Evolutionary conservation across 2,113 vertebrate genomes (phyloP).

Genomic region (Clarias magur): DNA sequence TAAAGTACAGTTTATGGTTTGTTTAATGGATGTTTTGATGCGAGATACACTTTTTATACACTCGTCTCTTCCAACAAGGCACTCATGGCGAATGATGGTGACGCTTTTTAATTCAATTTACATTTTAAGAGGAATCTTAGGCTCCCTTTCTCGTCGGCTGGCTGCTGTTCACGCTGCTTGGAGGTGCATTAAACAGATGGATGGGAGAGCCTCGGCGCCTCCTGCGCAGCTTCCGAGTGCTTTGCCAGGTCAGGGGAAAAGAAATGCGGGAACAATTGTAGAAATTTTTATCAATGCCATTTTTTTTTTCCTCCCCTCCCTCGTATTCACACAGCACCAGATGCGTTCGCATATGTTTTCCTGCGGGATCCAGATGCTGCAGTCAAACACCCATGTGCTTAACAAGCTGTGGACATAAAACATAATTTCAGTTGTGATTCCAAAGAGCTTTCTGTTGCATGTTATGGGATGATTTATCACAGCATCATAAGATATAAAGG

Average conservation of each 20-base stretch:
- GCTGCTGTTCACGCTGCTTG: constrained; percentile 55
- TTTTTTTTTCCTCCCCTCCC: constrained; percentile 54
- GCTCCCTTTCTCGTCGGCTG: constrained; percentile 34
- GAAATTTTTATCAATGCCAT: constrained; percentile 10
- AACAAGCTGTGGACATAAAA: constrained; percentile 81
- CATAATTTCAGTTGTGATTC: constrained; percentile 69
- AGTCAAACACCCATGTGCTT: constrained; percentile 73
- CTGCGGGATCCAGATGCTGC: constrained; percentile 74
- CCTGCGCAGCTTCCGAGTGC: background rate
- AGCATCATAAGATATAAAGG: constrained; percentile 62
- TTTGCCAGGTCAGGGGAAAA: background rate
- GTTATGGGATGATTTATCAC: constrained; percentile 72
- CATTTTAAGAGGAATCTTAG: constrained; percentile 64
- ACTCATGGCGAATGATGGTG: constrained; percentile 73
- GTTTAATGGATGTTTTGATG: constrained; percentile 77
- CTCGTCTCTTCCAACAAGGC: constrained; percentile 72
- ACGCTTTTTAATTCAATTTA: constrained; percentile 71
- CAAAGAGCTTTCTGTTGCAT: constrained; percentile 64
- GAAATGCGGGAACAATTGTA: constrained; percentile 8
- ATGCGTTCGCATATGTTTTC: constrained; percentile 77
- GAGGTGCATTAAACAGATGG: constrained; percentile 50
- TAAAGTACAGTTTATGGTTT: constrained; percentile 76
- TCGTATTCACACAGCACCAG: constrained; percentile 67
- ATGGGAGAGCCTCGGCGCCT: constrained; percentile 60
- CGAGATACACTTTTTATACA: constrained; percentile 79